Percentiles rank a stretch among this genome's conserved stretches.
Evolutionary conservation across 2,888 invertebrate genomes (phyloP).

Genomic region (Idaea aversata): DNA sequence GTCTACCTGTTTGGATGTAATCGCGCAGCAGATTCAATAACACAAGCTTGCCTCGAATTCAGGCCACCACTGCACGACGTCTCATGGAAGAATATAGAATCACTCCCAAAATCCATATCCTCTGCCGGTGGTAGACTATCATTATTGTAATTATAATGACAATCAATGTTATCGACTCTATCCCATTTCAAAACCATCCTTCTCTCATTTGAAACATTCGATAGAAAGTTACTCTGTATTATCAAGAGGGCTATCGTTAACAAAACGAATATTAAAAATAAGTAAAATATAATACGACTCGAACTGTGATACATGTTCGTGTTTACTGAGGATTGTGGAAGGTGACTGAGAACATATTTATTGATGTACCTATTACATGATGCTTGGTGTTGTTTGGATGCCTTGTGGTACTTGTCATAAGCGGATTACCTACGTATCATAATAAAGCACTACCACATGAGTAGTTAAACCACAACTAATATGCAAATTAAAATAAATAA

Average conservation of each 20-base stretch:
- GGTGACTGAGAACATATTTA: not conserved
- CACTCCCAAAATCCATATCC: not conserved
- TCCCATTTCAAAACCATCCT: not conserved
- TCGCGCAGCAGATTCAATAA: slow-evolving; percentile 32
- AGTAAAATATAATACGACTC: not conserved
- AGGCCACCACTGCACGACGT: slow-evolving; percentile 79
- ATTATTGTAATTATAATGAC: not conserved
- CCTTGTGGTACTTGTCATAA: not conserved
- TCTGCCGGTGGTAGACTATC: not conserved
- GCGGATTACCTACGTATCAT: not conserved
- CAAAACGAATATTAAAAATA: not conserved
- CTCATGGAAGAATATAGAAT: slow-evolving; percentile 83
- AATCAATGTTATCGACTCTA: not conserved
- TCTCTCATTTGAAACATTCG: not conserved
- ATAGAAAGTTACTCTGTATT: not conserved
- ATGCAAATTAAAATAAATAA: not conserved
- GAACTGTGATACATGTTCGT: not conserved
- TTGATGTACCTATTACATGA: not conserved
- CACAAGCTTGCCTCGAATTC: slow-evolving; percentile 39
- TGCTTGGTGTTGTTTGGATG: not conserved
- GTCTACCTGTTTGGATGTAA: slow-evolving; percentile 52
- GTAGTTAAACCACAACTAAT: no score
- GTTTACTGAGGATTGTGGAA: not conserved
- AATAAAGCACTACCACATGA: no score
- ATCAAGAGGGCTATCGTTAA: not conserved